Evolutionary conservation across 2,113 vertebrate genomes (phyloP), one percentile per base, ranked within the genome.

Genomic region (Naja naja): DNA sequence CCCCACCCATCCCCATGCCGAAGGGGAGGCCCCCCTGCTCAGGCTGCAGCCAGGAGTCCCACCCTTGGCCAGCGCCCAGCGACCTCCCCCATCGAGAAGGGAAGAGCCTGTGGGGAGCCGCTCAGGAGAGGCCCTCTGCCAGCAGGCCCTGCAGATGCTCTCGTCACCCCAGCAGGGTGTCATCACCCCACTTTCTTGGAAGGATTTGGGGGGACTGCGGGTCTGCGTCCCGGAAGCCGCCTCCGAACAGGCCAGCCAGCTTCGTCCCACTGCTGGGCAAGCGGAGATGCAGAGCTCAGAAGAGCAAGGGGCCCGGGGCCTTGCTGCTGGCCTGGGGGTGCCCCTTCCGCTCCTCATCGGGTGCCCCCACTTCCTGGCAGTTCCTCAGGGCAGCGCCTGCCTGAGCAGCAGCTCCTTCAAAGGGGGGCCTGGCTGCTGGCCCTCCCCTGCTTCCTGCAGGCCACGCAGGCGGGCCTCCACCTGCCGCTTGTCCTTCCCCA

Each of bases 351-450:
- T n/a, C 5, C 60, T 69, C 64, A 6, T 6, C 12, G 1, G 18
- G 69, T 7, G 1, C 16, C 18, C 69, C n/a, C 34, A 5, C 4
- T 39, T n/a, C 25, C 52, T 1, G n/a, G 53, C 16, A 89, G 53
- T 3, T 18, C 52, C 49, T 97, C 94, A 98, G 74, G 98, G 97
- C 95, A 99, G 96, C 25, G 97, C 95, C 95, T 99, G 98, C 95
- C 98, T 98, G 93, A 99, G 97, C 20, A 99, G 97, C 91, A 98
- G 97, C 95, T 99, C 99, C 95, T 98, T 99, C 53, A 99, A 96
- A 34, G 97, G 97, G 7, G 98, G 98, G 97, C 98, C 10, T 92
- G 97, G 98, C 2, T 96, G 98, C 22, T 97, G 90, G 45, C 96
- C 97, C 0, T 94, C 95, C 85, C 98, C 97, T 0, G 97, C 96